Base-by-base conservation (phyloP, 1,140 invertebrate genomes). In the Monochamus saltuarius region DNA sequence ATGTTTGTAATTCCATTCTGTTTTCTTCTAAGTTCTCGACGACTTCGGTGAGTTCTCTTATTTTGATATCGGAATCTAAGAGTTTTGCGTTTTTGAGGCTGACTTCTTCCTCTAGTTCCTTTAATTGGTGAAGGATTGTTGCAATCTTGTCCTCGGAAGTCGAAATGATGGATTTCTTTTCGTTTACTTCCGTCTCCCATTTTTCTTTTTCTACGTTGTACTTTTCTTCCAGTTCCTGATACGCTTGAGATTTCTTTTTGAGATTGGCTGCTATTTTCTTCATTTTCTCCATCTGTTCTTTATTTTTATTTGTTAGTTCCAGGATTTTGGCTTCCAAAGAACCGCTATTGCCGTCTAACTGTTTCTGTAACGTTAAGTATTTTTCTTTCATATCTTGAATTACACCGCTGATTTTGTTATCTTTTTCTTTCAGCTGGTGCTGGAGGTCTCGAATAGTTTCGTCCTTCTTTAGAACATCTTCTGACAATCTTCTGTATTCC, bases 211-310 rank as follows among this genome's bases (percentile, higher is more conserved):
- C 67, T 51, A 79, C 71, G 1, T 51, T 49, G 22, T 80, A 72
- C 62, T 80, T 78, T n/a, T 75, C 70, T 76, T 90, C 85, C 14
- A 89, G 73, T 55, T 89, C 87, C 45, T 82, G 78, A 51, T 84
- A 86, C 43, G 84, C 75, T 14, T 78, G 64, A 0, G 81, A 77
- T 71, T 89, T 89, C 64, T 89, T 89, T 70, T 91, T 91, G 7
- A 90, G 78, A 67, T 84, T 89, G 0, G 85, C 78, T 2, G 88
- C 88, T 64, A 88, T 84, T 63, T 89, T 89, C 66, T 90, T 90
- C 72, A 91, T 82, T 75, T 90, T 90, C 51, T 90, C 87, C 19
- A 86, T 69, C 10, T 82, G 74, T 64, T 87, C 83, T 65, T 83
- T 80, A 42, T 76, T 71, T 59, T 75, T 80, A 42, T 74, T 73